phyloP scores from a whole-genome alignment of 2,888 invertebrate genomes.

The Lepidonotus clava region DNA sequence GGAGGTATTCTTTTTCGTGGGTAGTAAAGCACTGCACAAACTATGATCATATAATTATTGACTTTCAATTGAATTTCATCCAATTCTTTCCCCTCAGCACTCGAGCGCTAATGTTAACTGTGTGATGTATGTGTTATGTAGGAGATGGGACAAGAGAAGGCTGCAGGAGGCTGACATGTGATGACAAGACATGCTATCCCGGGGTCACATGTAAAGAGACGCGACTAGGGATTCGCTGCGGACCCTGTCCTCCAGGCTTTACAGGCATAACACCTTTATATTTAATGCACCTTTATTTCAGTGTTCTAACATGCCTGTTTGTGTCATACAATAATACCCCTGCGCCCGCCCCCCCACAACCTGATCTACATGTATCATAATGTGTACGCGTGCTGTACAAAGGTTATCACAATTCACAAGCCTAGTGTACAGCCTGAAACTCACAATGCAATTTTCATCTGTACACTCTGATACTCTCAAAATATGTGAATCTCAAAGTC shows the following conservation, averaged over 20 bases:
- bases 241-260: constrained; percentile 73
- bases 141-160: constrained; percentile 60
- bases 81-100: not conserved
- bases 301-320: constrained; percentile 25
- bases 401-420: no score
- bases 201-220: constrained; percentile 80
- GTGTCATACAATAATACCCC: not conserved
- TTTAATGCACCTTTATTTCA: not conserved
- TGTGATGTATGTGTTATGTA: not conserved
- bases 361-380: no score
- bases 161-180: constrained; percentile 83
- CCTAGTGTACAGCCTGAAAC: no score
- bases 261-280: constrained; percentile 71
- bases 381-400: no score
- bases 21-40: no score
- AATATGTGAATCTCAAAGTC: no score
- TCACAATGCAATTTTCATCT: no score
- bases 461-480: no score
- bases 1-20: no score
- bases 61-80: not conserved
- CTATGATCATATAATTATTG: no score
- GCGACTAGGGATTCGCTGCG: constrained; percentile 82
- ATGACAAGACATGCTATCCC: constrained; percentile 87
- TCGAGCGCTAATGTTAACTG: not conserved
- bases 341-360: not conserved